Evolutionary conservation across 2,888 invertebrate genomes (phyloP).

Genomic region (Notodromas monacha): DNA sequence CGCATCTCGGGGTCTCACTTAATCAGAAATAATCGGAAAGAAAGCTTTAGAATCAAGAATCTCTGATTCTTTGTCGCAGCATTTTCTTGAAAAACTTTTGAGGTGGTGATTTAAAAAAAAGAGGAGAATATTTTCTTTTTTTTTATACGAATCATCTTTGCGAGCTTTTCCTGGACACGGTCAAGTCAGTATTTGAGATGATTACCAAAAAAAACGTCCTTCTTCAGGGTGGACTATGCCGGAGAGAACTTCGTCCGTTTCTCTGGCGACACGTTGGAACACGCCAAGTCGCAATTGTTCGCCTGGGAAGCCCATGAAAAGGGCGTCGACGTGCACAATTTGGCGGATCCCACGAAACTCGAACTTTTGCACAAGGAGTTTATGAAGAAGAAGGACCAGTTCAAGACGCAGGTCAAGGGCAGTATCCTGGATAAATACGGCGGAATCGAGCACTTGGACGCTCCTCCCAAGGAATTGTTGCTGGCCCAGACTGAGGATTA

Average conservation of each 20-base stretch:
- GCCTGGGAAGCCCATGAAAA: conserved; percentile 86
- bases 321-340: conserved; percentile 69
- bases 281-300: conserved; percentile 69
- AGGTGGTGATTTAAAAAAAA: no score
- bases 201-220: no score
- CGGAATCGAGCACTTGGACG: conserved; percentile 61
- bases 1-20: no score
- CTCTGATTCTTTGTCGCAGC: neutral
- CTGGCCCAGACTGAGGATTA: conserved; percentile 85
- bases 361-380: conserved; percentile 67
- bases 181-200: no score
- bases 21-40: conserved; percentile 15
- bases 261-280: conserved; percentile 65
- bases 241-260: conserved; percentile 90
- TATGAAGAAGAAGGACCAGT: conserved; percentile 52
- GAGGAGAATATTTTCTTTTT: no score
- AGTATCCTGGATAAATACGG: conserved; percentile 73
- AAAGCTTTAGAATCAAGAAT: conserved; percentile 24
- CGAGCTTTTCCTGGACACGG: no score
- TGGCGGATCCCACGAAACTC: conserved; percentile 90
- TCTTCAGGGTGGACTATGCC: conserved; percentile 32
- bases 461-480: conserved; percentile 53
- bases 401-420: conserved; percentile 45
- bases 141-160: no score
- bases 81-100: no score